phyloP scores from a whole-genome alignment of 2,113 vertebrate genomes.

The Chlamydotis undulata region DNA sequence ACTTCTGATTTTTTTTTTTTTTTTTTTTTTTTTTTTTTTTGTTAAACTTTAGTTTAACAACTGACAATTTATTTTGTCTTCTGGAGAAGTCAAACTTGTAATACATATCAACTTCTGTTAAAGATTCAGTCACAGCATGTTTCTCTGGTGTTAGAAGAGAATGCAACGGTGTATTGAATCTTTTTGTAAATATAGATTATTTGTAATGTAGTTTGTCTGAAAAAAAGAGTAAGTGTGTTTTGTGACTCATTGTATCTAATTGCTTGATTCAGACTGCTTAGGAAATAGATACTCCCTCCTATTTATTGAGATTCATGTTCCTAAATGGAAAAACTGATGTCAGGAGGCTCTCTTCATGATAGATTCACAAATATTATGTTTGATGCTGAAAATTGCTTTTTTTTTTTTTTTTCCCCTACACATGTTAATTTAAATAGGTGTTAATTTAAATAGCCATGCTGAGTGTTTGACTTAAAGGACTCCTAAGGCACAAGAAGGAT shows the following conservation, averaged over 20 bases:
- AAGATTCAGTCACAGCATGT: background rate
- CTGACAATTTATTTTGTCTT: background rate
- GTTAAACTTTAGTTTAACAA: background rate
- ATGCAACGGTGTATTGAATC: background rate
- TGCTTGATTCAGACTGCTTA: background rate
- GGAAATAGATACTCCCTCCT: background rate
- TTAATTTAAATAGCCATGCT: background rate
- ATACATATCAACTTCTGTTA: background rate
- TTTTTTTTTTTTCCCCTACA: fast-evolving
- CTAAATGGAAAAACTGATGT: background rate
- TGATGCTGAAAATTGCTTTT: background rate
- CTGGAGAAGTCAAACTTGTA: background rate
- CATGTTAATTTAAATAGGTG: background rate
- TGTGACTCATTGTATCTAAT: background rate
- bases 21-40: background rate
- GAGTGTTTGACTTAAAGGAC: background rate
- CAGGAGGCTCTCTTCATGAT: background rate
- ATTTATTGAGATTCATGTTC: background rate
- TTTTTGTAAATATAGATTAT: background rate
- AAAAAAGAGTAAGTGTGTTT: background rate
- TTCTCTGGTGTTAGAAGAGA: background rate
- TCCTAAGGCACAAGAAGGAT: background rate
- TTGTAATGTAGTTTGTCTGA: background rate
- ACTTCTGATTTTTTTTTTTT: background rate
- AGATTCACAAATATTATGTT: background rate